These are phyloP conservation scores for Diaprepes abbreviatus DNA, from an alignment of 2,888 invertebrate genomes.

Conservation along the genomic window DNA sequence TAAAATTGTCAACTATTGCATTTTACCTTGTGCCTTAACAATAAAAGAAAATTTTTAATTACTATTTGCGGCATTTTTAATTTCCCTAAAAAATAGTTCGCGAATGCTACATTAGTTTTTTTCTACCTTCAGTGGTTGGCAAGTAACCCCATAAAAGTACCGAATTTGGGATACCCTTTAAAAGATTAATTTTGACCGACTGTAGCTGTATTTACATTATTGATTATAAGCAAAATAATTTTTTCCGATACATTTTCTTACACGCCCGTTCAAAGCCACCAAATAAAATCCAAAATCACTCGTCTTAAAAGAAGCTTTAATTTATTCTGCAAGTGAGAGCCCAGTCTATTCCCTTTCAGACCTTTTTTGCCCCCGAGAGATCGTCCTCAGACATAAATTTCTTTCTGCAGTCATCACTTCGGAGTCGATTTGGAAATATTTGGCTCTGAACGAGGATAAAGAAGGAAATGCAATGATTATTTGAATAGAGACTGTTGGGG, in stretches of 20 bases:
- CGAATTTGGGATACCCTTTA: too few relatives aligned
- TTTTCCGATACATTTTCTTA: neutral
- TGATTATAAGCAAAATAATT: too few relatives aligned
- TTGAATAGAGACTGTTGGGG: constrained; percentile 11
- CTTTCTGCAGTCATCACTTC: constrained; percentile 30
- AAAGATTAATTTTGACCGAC: too few relatives aligned
- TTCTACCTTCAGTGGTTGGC: too few relatives aligned
- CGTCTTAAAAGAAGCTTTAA: neutral
- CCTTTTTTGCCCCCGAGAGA: constrained; percentile 14
- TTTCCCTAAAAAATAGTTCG: too few relatives aligned
- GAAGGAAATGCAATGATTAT: constrained; percentile 25
- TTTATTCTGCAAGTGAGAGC: neutral
- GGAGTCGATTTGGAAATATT: constrained; percentile 32
- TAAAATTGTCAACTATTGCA: too few relatives aligned
- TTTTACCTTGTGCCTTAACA: too few relatives aligned
- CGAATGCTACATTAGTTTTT: too few relatives aligned
- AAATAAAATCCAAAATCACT: neutral
- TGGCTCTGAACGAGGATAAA: constrained; percentile 21
- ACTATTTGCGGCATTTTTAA: too few relatives aligned
- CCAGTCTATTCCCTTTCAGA: constrained; percentile 5
- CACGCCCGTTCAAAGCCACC: neutral
- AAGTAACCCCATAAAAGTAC: too few relatives aligned
- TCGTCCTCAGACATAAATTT: constrained; percentile 18
- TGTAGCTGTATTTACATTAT: too few relatives aligned
- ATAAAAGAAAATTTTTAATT: too few relatives aligned